Conservation (phyloP, 2,797 vertebrate genomes). For the Sebastes nivosus region DNA sequence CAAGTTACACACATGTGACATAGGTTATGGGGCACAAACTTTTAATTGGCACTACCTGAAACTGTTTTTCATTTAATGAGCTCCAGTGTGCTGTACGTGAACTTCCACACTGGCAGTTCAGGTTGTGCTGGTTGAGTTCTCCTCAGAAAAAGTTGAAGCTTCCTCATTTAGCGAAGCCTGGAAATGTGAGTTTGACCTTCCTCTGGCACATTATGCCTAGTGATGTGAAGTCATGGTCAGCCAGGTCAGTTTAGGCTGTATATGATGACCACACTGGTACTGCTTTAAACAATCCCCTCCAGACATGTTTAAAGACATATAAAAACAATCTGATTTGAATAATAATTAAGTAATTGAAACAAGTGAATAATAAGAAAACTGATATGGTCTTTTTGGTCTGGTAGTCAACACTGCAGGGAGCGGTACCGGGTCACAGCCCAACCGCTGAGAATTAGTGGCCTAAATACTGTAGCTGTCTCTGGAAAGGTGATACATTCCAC, state of each 20-base stretch:
- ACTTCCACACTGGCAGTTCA: background rate
- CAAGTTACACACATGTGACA: background rate
- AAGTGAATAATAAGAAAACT: background rate
- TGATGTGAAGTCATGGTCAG: background rate
- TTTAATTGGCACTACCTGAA: conserved; percentile 17
- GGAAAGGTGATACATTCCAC: background rate
- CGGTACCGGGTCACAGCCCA: background rate
- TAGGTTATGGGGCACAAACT: background rate
- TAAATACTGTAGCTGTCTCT: background rate
- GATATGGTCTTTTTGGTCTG: background rate
- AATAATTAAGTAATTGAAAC: background rate
- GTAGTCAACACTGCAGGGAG: background rate
- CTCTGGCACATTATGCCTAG: background rate
- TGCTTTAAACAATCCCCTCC: background rate
- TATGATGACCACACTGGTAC: background rate
- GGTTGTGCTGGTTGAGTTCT: background rate
- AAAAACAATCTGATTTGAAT: background rate
- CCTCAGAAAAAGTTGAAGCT: background rate
- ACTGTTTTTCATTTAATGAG: conserved; percentile 5
- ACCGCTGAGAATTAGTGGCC: background rate
- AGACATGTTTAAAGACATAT: background rate
- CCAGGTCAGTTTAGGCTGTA: background rate
- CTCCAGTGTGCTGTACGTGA: background rate
- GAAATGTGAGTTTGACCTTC: conserved; percentile 7
- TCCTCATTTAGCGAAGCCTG: background rate